Evolutionary conservation across 92 coral and sea anemone genomes (phyloP).

Genomic region (Bergia puertoricense): DNA sequence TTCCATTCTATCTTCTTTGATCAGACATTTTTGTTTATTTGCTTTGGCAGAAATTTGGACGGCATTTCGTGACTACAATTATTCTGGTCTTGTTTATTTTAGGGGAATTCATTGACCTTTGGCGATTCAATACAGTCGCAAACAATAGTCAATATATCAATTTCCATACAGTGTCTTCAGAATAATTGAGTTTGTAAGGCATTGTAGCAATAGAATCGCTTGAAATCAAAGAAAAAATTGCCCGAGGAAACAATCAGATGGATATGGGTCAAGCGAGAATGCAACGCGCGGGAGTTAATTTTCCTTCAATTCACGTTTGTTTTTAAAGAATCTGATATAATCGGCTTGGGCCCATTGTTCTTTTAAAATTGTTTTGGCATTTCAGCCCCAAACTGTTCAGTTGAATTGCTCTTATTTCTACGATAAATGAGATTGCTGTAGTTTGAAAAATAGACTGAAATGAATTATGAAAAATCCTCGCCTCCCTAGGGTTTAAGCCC

Average conservation of each 20-base stretch:
- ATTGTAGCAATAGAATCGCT: background rate
- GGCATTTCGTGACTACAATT: conserved; percentile 39
- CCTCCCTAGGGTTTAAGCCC: no score
- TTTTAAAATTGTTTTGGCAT: background rate
- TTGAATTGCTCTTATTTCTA: no score
- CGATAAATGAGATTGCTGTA: no score
- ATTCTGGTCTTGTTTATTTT: conserved; percentile 23
- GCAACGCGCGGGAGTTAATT: background rate
- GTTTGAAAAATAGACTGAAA: no score
- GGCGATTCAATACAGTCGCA: background rate
- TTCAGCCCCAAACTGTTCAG: background rate
- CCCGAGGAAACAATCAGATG: background rate
- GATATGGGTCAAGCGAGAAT: background rate
- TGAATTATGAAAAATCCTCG: no score
- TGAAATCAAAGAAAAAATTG: background rate
- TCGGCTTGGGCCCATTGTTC: no score
- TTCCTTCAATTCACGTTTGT: background rate
- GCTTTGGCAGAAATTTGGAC: conserved; percentile 18
- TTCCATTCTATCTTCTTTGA: background rate
- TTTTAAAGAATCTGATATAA: no score
- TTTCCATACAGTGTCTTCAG: background rate
- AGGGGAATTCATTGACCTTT: conserved; percentile 17
- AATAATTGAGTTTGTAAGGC: conserved; percentile 7
- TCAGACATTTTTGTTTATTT: conserved; percentile 3
- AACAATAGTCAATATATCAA: conserved; percentile 19